Percentiles rank a stretch among this genome's conserved stretches.
These are phyloP conservation scores for Blastobasis adustella DNA, from an alignment of 2,888 invertebrate genomes.

Conservation along the genomic window DNA sequence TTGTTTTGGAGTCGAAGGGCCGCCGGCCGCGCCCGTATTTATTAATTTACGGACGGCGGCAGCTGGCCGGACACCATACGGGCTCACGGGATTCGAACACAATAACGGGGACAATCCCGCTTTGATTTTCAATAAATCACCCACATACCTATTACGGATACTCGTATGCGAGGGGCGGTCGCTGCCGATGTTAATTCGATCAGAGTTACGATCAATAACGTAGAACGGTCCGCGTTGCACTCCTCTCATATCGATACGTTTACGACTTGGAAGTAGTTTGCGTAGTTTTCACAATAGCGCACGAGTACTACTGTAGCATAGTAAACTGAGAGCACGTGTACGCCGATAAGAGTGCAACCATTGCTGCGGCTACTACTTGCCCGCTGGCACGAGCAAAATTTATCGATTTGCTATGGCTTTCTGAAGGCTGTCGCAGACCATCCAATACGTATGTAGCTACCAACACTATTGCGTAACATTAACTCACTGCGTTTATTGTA, in stretches of 20 bases:
- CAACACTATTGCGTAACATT: conserved; percentile 16
- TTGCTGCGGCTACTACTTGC: conserved; percentile 13
- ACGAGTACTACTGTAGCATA: conserved; percentile 26
- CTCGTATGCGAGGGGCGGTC: no score
- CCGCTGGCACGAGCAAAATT: conserved; percentile 23
- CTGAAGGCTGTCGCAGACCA: conserved; percentile 34
- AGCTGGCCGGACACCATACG: conserved; percentile 14
- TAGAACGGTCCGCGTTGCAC: no score
- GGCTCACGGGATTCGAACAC: conserved; percentile 10
- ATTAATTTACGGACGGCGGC: conserved; percentile 2
- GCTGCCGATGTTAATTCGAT: no score
- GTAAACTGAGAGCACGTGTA: conserved; percentile 53
- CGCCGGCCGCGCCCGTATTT: conserved; percentile 1
- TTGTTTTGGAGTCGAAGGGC: conserved; percentile 4
- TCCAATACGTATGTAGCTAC: conserved; percentile 20
- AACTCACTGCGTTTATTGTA: not conserved
- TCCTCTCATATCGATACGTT: not conserved
- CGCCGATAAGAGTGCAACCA: conserved; percentile 40
- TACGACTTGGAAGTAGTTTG: not conserved
- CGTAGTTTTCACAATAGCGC: conserved; percentile 14
- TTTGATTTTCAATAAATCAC: conserved; percentile 23
- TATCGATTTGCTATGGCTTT: conserved; percentile 46
- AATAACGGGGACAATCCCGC: conserved; percentile 13
- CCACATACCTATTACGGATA: conserved; percentile 12
- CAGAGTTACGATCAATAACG: no score